Base-by-base conservation (phyloP, 2,113 vertebrate genomes). In the Lipophrys pholis region DNA sequence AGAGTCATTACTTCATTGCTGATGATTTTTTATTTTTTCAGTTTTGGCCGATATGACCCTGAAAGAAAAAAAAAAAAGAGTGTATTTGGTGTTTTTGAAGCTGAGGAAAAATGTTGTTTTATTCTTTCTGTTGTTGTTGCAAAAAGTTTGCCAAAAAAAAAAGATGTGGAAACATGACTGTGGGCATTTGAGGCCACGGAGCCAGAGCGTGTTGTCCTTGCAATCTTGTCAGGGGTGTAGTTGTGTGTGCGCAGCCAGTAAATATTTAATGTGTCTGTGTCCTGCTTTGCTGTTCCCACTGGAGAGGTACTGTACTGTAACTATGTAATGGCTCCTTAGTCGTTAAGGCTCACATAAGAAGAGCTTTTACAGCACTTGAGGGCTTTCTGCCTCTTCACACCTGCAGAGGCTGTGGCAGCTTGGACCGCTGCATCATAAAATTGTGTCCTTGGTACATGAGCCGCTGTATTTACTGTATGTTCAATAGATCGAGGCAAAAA, bases 251-350 rank as follows among this genome's bases (percentile, higher is more conserved):
- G 60, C 40, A 54, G 39, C 39, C 71, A 48, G 54, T 88, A 73
- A 87, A 89, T 88, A 84, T 84, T 90, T 81, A 57, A 90, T 78
- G 49, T 15, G 56, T 69, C 52, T 36, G 51, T 61, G 72, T 77
- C 59, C 69, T 39, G 58, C 75, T 81, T 71, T 84, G 73, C 71
- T 50, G 67, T 62, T 73, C 45, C 84, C 82, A 67, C 56, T 42
- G 64, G 73, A 53, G 59, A 62, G 52, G 63, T 49, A 69, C 52
- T 57, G 43, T 35, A 36, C 52, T 65, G 12, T 57, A 54, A 82
- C 51, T 53, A 10, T 65, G 57, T 50, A 76, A 73, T 56, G 3
- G 53, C 61, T 71, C 35, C 17, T 69, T 39, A 55, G 41, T 40
- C 57, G 55, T 46, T 17, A 30, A 74, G 70, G 70, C 60, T 48